phyloP scores from a whole-genome alignment of 2,797 vertebrate species.

The Coranthus polyacanthus region DNA sequence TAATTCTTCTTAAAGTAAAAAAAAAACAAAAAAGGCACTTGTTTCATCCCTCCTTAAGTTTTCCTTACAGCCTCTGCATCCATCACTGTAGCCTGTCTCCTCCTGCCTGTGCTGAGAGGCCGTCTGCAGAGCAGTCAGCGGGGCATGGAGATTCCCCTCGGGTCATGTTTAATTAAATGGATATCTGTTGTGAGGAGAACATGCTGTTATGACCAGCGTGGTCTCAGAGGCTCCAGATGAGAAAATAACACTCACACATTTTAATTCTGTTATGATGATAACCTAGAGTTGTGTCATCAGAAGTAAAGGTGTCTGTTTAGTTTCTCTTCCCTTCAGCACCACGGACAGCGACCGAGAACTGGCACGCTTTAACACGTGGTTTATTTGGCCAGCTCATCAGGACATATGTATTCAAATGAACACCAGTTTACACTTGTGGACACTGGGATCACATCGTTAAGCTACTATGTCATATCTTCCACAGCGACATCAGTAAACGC shows the following conservation, averaged over 20 bases:
- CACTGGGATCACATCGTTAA: not conserved
- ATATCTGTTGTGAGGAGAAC: conserved; percentile 58
- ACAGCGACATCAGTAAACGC: not conserved
- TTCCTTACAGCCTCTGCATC: not conserved
- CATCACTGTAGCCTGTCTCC: conserved; percentile 11
- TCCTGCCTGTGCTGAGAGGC: conserved; percentile 29
- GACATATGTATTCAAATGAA: too few relatives aligned
- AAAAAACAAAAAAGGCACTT: too few relatives aligned
- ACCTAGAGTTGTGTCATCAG: not conserved
- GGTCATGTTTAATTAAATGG: conserved; percentile 79
- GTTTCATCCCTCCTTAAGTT: too few relatives aligned
- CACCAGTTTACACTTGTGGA: not conserved
- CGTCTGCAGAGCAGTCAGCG: conserved; percentile 53
- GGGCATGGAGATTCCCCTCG: conserved; percentile 70
- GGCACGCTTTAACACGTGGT: conserved; percentile 9
- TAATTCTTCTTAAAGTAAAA: not conserved
- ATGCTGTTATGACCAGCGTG: conserved; percentile 37
- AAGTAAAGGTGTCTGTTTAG: not conserved
- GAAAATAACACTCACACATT: conserved; percentile 4
- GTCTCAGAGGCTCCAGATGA: conserved; percentile 16
- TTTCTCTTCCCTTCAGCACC: conserved; percentile 71
- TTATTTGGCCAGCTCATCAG: too few relatives aligned
- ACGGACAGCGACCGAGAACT: conserved; percentile 73
- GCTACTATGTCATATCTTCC: not conserved
- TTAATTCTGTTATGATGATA: not conserved